Conservation (phyloP, 1,140 invertebrate genomes). For the Dolichoris vasculosae region DNA sequence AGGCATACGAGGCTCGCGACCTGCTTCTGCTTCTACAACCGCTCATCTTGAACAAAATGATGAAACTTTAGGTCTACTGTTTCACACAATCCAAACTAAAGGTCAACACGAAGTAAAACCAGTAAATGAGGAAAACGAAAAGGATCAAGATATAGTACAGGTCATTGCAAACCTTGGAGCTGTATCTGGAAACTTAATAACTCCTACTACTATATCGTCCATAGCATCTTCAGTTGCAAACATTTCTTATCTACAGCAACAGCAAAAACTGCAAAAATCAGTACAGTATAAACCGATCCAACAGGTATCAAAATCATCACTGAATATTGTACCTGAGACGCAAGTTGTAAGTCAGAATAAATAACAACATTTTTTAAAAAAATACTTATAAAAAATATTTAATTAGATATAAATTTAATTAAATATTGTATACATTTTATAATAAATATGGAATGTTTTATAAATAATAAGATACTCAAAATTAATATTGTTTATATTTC, state of each 20-base stretch:
- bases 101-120: conserved; percentile 61
- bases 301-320: conserved; percentile 18
- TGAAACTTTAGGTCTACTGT: conserved; percentile 63
- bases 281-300: conserved; percentile 45
- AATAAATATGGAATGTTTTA: no score
- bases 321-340: neutral
- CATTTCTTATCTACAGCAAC: conserved; percentile 9
- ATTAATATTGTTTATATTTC: no score
- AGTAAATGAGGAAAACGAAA: conserved; percentile 63
- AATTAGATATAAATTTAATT: no score
- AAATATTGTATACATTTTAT: no score
- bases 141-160: conserved; percentile 56
- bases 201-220: conserved; percentile 14
- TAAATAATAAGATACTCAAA: no score
- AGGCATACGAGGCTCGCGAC: conserved; percentile 50
- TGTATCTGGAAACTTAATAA: conserved; percentile 52
- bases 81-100: conserved; percentile 62
- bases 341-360: neutral
- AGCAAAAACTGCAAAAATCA: conserved; percentile 2
- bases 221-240: neutral
- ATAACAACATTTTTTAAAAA: no score
- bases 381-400: no score
- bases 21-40: conserved; percentile 63
- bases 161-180: conserved; percentile 59
- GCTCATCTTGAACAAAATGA: conserved; percentile 63